These are phyloP conservation scores for Panagrolaimus sp. DNA, from an alignment of 1,140 invertebrate genomes.

Conservation along the genomic window DNA sequence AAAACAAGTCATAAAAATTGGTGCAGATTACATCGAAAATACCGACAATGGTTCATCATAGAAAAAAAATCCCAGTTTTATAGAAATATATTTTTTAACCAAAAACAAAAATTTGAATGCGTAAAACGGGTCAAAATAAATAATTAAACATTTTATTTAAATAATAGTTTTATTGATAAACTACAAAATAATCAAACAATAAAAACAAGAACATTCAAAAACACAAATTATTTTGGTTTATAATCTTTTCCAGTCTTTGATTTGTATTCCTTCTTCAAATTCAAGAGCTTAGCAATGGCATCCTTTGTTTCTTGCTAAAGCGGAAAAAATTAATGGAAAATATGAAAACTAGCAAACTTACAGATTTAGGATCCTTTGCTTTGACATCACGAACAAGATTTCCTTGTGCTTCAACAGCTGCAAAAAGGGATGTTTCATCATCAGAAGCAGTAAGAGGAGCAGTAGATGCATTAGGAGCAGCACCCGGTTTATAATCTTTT, in stretches of 20 bases:
- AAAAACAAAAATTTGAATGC: too few species aligned
- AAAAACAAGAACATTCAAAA: too few species aligned
- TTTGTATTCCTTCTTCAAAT: constrained; percentile 39
- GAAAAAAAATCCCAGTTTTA: too few species aligned
- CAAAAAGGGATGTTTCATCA: neutral
- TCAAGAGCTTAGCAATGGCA: constrained; percentile 34
- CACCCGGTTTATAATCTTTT: constrained; percentile 19
- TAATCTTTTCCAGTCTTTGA: constrained; percentile 23
- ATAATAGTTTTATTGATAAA: too few species aligned
- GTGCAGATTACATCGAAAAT: too few species aligned
- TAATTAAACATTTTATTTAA: too few species aligned
- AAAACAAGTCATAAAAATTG: too few species aligned
- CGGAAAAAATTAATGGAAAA: neutral
- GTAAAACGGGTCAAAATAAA: too few species aligned
- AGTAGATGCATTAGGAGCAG: neutral
- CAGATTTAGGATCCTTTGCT: constrained; percentile 24
- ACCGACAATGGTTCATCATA: too few species aligned
- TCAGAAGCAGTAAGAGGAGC: constrained; percentile 13
- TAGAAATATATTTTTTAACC: too few species aligned
- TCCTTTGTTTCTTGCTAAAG: constrained; percentile 30
- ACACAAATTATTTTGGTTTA: constrained; percentile 11
- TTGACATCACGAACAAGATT: constrained; percentile 31
- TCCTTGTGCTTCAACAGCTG: constrained; percentile 24
- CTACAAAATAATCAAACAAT: too few species aligned
- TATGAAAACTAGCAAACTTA: too few species aligned